Evolutionary conservation across 1,140 invertebrate species (phyloP), one percentile per base, ranked within the genome.

Genomic region (Cyphomyrmex costatus): DNA sequence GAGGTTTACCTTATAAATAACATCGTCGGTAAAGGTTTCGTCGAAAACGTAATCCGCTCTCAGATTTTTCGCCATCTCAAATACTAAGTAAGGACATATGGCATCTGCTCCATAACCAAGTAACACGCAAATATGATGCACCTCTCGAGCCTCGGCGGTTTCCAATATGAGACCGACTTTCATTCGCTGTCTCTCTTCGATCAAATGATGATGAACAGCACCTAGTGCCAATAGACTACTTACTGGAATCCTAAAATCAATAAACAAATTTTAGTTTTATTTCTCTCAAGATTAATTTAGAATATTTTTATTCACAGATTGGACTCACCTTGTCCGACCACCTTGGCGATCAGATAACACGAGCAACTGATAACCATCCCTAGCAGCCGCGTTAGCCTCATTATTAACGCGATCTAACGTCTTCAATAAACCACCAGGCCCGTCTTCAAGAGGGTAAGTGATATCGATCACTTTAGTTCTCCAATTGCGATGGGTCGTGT

Each of bases 71-170:
- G 98, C 97, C 87, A 99, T 96, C 95, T 99, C 99, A 94, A 99
- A 98, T 5, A 99, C 99, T 86, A 99, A 95, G 94, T 99, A 99
- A 0, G 99, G 99, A 93, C 99, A 99, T 86, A 99, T 98, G 0
- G 98, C 99, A 95, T 99, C 99, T 7, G 98, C 99, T 66, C 99
- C 99, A 94, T 99, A 99, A 68, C 99, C 99, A 10, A 99, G 96
- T 16, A 99, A 95, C 0, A 99, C 98, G 93, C 98, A 99, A 94
- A 99, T 97, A 91, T 99, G 99, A 95, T 99, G 99, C 0, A 99
- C 98, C 95, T 99, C 99, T 80, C 98, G 97, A 10, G 98, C 98
- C 95, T 99, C 99, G 8, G 97, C 99, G 0, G 98, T 99, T 96
- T 99, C 99, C 49, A 99, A 95, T 86, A 99, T 96, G 21, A 99